Evolutionary conservation across 2,797 vertebrate species (phyloP).

Genomic region (Anisognathus igniventris): DNA sequence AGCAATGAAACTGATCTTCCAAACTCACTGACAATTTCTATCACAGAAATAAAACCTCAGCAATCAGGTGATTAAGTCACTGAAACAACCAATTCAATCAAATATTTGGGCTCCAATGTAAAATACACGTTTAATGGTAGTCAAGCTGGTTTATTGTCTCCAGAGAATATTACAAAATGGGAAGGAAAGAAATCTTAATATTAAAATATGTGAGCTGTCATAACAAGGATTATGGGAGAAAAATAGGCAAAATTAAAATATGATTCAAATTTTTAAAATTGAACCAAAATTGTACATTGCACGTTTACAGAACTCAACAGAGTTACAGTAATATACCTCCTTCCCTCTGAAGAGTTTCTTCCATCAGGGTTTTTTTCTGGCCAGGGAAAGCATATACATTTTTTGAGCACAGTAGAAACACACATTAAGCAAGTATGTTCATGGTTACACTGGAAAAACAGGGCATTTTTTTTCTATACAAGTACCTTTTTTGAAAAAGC

Average conservation of each 20-base stretch:
- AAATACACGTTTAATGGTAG: neutral
- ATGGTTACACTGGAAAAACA: neutral
- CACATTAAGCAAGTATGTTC: neutral
- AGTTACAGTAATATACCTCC: neutral
- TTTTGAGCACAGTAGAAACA: neutral
- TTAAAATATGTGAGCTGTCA: neutral
- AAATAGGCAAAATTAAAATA: neutral
- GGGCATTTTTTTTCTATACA: neutral
- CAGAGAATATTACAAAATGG: neutral
- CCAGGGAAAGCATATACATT: neutral
- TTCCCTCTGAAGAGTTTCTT: neutral
- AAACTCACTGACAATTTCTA: neutral
- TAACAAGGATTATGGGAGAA: neutral
- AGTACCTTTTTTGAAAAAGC: neutral
- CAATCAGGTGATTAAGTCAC: neutral
- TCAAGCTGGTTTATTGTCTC: neutral
- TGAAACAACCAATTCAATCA: conserved; percentile 6
- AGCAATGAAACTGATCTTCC: neutral
- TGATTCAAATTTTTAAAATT: neutral
- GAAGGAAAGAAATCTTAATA: neutral
- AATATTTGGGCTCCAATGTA: neutral
- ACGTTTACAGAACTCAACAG: neutral
- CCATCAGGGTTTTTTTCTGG: neutral
- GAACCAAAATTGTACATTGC: neutral
- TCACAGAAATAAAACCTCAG: neutral